Percentiles rank a stretch among this genome's conserved stretches.
Conservation (phyloP, 2,888 invertebrate genomes). For the Drepana falcataria region DNA sequence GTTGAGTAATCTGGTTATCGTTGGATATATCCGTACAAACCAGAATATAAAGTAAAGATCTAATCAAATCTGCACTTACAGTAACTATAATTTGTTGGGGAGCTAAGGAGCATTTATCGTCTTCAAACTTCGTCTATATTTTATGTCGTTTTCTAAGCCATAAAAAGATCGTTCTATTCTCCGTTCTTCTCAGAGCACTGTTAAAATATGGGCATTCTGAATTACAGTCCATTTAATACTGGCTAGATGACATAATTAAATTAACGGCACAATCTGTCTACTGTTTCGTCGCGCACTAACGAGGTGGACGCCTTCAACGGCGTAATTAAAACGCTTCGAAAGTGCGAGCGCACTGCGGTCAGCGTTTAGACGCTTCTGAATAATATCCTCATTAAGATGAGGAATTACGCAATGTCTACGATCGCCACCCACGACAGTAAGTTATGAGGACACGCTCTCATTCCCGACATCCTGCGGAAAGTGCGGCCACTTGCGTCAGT, state of each 20-base stretch:
- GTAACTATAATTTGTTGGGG: too few species aligned
- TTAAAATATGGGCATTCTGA: conserved; percentile 7
- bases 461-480: conserved; percentile 76
- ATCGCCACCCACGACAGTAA: conserved; percentile 62
- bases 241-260: conserved; percentile 32
- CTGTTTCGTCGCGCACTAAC: conserved; percentile 44
- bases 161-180: background rate
- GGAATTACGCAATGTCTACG: conserved; percentile 57
- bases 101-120: too few species aligned
- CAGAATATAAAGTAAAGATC: too few species aligned
- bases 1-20: too few species aligned
- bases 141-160: background rate
- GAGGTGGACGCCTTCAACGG: conserved; percentile 41
- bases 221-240: conserved; percentile 29
- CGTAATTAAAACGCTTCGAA: conserved; percentile 53
- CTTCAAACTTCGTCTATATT: too few species aligned
- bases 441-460: conserved; percentile 76
- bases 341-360: conserved; percentile 32
- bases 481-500: conserved; percentile 66
- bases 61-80: too few species aligned
- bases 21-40: too few species aligned
- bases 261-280: conserved; percentile 46
- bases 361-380: conserved; percentile 51
- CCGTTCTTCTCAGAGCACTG: conserved; percentile 4
- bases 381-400: conserved; percentile 66